phyloP scores from a whole-genome alignment of 2,888 invertebrate species.

The Hydroisotoma schaefferi region DNA sequence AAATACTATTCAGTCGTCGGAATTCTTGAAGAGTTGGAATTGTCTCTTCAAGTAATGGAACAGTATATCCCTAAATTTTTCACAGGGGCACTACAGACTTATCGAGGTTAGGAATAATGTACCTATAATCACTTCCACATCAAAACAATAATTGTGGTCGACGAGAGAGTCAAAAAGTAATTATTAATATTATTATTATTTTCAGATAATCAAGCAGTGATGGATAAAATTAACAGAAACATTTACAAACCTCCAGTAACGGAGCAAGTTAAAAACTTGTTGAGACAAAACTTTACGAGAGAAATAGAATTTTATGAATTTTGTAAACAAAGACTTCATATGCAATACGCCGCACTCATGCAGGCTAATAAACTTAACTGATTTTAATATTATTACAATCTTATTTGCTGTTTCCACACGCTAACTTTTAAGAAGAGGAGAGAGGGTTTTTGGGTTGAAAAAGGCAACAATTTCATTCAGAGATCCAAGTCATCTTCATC shows the following conservation, averaged over 20 bases:
- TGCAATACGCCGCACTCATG: conserved; percentile 65
- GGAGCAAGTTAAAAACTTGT: conserved; percentile 78
- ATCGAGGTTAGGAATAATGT: conserved; percentile 82
- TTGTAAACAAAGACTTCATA: conserved; percentile 76
- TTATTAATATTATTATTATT: conserved; percentile 8
- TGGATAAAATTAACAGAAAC: conserved; percentile 67
- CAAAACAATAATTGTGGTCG: neutral
- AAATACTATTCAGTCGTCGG: conserved; percentile 84
- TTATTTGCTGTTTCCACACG: neutral
- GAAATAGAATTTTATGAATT: conserved; percentile 91
- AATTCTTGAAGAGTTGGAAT: conserved; percentile 80
- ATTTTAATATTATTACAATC: neutral
- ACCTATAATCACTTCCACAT: too few species aligned
- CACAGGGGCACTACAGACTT: conserved; percentile 69
- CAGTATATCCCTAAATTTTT: conserved; percentile 81
- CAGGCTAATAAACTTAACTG: conserved; percentile 9
- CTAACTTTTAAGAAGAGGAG: too few species aligned
- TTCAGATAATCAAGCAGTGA: conserved; percentile 48
- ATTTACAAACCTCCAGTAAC: conserved; percentile 82
- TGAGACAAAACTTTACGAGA: conserved; percentile 77
- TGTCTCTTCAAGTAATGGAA: conserved; percentile 78
- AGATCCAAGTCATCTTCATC: conserved; percentile 27
- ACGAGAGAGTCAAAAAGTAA: neutral
- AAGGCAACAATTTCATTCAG: neutral
- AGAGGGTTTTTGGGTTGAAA: neutral